Evolutionary conservation across 2,888 invertebrate genomes (phyloP), one percentile per base, ranked within the genome.

Genomic region (Cataglyphis cursor): DNA sequence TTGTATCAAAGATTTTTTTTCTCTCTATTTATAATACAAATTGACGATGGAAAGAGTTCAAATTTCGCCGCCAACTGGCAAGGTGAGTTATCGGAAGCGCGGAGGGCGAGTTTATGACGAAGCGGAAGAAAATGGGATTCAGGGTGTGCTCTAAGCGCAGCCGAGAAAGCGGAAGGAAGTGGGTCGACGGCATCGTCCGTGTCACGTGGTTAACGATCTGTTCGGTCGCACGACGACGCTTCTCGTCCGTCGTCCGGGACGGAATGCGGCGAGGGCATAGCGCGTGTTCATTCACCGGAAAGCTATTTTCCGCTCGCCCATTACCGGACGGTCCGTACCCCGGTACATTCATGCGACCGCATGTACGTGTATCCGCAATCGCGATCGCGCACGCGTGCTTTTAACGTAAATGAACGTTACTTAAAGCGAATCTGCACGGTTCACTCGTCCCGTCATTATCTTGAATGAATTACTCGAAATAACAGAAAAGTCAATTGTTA

Each of bases 241-340:
- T 51, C 51, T 51, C 84, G 86, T 81, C 87, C 87, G 85, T 82
- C 84, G 85, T 84, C 76, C 86, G 74, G 75, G 65, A 73, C 68
- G 87, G 88, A 89, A 91, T 89, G 85, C 85, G 81, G 66, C 70
- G 83, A 51, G 24, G 38, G 38, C 89, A 90, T 90, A 89, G 87
- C 90, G 91, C 88, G 88, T 89, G 91, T 91, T 90, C 90, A 91
- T 91, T 91, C 90, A 88, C 90, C 85, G 91, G 88, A 91, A 90
- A 91, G 90, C 90, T 86, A 91, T 91, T 91, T 90, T 86, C 88
- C 86, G 76, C 80, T 85, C 78, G 80, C 86, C 88, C 90, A 90
- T 90, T 90, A 90, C 85, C 78, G 88, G 81, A 76, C 84, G 44
- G 62, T 73, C 76, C 72, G 66, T 57, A 68, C 64, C 72, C 81